Percentiles rank a stretch among this genome's conserved stretches.
Evolutionary conservation across 2,888 invertebrate species (phyloP).

Genomic region (Barypeithes pellucidus): DNA sequence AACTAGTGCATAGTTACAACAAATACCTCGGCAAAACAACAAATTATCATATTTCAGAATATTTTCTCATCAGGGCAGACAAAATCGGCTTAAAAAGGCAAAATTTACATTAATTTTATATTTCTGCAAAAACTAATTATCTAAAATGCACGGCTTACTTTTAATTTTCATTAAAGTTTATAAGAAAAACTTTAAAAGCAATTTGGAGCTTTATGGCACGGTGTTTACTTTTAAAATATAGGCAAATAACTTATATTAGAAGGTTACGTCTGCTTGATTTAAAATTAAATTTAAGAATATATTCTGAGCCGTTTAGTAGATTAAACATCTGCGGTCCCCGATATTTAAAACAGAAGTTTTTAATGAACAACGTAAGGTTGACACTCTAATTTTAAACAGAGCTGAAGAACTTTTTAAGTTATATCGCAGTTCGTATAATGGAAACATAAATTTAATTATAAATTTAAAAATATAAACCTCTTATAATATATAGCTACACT

Average conservation of each 20-base stretch:
- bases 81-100: too few species aligned
- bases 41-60: too few species aligned
- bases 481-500: too few species aligned
- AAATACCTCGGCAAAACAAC: too few species aligned
- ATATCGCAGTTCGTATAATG: conserved; percentile 11
- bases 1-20: too few species aligned
- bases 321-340: conserved; percentile 48
- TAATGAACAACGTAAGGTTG: conserved; percentile 47
- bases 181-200: not conserved
- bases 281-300: conserved; percentile 41
- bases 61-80: too few species aligned
- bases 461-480: too few species aligned
- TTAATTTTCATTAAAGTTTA: not conserved
- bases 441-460: not conserved
- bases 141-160: not conserved
- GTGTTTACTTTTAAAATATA: conserved; percentile 29
- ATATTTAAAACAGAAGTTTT: conserved; percentile 49
- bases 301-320: conserved; percentile 44
- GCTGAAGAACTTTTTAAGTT: conserved; percentile 26
- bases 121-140: not conserved
- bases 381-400: conserved; percentile 38
- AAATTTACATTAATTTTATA: too few species aligned
- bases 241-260: conserved; percentile 1
- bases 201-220: not conserved
- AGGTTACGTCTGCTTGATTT: conserved; percentile 39